phyloP scores from a whole-genome alignment of 2,888 invertebrate genomes.

The Epirrita christyi region DNA sequence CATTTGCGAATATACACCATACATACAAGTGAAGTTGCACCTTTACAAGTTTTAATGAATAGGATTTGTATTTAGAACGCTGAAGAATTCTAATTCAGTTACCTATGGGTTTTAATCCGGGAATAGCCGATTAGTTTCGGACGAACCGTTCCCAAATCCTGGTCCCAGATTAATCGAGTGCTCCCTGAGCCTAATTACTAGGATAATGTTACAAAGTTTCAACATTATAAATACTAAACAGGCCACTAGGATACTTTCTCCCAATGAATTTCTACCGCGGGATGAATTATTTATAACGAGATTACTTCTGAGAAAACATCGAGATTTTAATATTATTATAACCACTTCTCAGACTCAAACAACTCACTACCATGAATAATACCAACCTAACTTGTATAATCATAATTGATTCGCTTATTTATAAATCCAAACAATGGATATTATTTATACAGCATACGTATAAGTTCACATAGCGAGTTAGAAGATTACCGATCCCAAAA shows the following conservation, averaged over 20 bases:
- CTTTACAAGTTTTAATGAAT: background rate
- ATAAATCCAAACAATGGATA: background rate
- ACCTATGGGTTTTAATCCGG: slow-evolving; percentile 39
- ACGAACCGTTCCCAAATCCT: slow-evolving; percentile 45
- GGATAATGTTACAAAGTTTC: slow-evolving; percentile 35
- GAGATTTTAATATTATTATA: slow-evolving; percentile 15
- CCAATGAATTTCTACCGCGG: background rate
- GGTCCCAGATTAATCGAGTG: slow-evolving; percentile 48
- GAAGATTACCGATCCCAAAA: slow-evolving; percentile 44
- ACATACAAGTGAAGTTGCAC: too few species aligned
- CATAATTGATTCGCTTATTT: slow-evolving; percentile 14
- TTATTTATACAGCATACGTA: slow-evolving; percentile 39
- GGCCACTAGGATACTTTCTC: background rate
- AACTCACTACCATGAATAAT: slow-evolving; percentile 9
- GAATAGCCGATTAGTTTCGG: slow-evolving; percentile 49
- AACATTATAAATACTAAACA: slow-evolving; percentile 5
- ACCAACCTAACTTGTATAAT: slow-evolving; percentile 10
- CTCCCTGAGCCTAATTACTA: slow-evolving; percentile 45
- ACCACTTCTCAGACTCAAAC: slow-evolving; percentile 1
- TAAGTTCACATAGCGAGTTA: slow-evolving; percentile 28
- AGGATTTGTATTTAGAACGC: background rate
- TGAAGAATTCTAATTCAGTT: slow-evolving; percentile 43
- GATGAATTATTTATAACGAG: slow-evolving; percentile 6
- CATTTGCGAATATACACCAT: too few species aligned
- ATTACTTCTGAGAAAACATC: slow-evolving; percentile 11